These are phyloP conservation scores for Cecidostiba fungosa DNA, from an alignment of 2,888 invertebrate genomes.

Conservation along the genomic window DNA sequence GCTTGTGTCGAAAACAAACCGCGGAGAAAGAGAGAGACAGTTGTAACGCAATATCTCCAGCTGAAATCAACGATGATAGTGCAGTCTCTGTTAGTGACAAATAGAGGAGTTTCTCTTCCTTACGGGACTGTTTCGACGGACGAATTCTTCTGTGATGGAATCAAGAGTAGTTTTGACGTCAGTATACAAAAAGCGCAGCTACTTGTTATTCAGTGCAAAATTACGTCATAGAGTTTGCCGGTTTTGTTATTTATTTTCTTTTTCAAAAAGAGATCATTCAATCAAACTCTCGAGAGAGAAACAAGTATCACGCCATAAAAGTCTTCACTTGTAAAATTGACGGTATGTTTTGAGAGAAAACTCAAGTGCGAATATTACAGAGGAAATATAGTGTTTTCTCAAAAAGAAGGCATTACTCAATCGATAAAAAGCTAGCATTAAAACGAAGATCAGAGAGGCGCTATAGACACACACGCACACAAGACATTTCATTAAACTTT, in stretches of 20 bases:
- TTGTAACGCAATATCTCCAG: too few relatives aligned
- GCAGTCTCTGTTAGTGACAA: not conserved
- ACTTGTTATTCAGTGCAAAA: not conserved
- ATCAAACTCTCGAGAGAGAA: not conserved
- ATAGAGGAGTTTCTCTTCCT: not conserved
- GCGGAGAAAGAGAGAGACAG: too few relatives aligned
- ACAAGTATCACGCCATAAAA: not conserved
- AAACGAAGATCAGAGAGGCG: conserved; percentile 24
- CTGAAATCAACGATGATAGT: too few relatives aligned
- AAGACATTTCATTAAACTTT: conserved; percentile 45
- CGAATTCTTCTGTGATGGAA: too few relatives aligned
- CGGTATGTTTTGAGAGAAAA: not conserved
- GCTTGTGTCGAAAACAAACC: conserved; percentile 17
- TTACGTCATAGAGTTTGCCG: not conserved
- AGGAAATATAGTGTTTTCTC: not conserved
- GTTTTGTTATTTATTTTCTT: not conserved
- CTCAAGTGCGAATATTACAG: not conserved
- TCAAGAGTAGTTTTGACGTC: not conserved
- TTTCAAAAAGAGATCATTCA: not conserved
- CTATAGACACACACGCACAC: not conserved
- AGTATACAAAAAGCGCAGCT: not conserved
- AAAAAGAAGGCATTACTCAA: not conserved
- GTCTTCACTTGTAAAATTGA: not conserved
- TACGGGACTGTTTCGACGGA: too few relatives aligned
- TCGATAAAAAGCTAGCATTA: not conserved